Evolutionary conservation across 1,140 invertebrate species (phyloP).

Genomic region (Euglossa dilemma): DNA sequence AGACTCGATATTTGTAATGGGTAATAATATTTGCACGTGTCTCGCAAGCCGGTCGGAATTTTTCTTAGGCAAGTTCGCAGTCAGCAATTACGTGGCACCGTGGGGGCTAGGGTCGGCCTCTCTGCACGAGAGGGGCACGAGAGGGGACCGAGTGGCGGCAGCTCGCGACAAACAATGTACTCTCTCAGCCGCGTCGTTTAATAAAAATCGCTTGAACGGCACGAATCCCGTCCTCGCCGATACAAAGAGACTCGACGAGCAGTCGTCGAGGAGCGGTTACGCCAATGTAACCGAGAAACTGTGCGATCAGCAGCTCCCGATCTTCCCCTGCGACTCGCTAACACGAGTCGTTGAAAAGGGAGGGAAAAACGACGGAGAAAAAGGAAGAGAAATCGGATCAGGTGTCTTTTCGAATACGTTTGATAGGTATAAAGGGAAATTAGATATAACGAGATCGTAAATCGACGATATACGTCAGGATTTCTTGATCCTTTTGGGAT

Average conservation of each 20-base stretch:
- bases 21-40: no score
- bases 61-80: not conserved
- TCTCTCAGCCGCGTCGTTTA: slow-evolving; percentile 3
- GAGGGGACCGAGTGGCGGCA: not conserved
- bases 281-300: not conserved
- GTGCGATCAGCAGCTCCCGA: not conserved
- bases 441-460: no score
- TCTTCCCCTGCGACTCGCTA: not conserved
- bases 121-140: not conserved
- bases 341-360: not conserved
- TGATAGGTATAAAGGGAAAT: no score
- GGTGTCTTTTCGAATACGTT: no score
- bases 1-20: no score
- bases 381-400: not conserved
- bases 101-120: not conserved
- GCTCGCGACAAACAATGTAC: slow-evolving; percentile 28
- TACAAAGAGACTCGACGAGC: not conserved
- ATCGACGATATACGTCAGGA: no score
- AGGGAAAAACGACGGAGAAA: no score
- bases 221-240: slow-evolving; percentile 1
- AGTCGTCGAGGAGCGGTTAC: slow-evolving; percentile 4
- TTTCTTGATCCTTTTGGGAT: no score
- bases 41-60: not conserved
- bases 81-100: slow-evolving; percentile 1
- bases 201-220: slow-evolving; percentile 28